A percentile compares a stretch with the other conserved stretches of the same genome.
phyloP scores from a whole-genome alignment of 2,888 invertebrate genomes.

The Pristionchus arcanus region DNA sequence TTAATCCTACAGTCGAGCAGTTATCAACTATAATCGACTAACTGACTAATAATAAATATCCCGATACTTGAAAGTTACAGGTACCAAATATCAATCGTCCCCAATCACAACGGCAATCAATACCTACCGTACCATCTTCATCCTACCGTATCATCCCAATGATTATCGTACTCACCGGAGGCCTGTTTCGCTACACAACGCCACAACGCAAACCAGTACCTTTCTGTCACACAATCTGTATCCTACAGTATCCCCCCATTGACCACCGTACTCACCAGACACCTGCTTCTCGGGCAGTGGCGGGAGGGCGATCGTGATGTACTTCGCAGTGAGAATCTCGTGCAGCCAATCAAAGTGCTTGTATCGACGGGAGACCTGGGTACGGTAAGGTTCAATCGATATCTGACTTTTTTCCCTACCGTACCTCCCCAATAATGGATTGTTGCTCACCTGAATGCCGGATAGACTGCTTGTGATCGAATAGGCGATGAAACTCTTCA shows the following conservation, averaged over 20 bases:
- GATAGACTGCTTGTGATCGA: conserved; percentile 91
- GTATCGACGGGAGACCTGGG: conserved; percentile 91
- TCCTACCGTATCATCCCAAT: not conserved
- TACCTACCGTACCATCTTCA: too few relatives aligned
- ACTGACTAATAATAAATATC: not conserved
- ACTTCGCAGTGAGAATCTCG: conserved; percentile 93
- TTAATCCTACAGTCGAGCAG: not conserved
- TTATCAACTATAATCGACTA: not conserved
- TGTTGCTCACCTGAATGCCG: conserved; percentile 71
- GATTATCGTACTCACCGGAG: conserved; percentile 83
- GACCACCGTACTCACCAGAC: conserved; percentile 83
- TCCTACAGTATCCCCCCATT: not conserved
- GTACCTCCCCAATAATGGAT: not conserved
- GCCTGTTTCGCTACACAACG: too few relatives aligned
- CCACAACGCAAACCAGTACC: too few relatives aligned
- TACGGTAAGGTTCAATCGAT: conserved; percentile 76
- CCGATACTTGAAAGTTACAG: not conserved
- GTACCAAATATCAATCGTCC: not conserved
- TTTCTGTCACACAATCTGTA: too few relatives aligned
- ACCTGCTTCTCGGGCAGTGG: conserved; percentile 98
- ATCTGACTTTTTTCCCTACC: not conserved
- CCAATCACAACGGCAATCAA: too few relatives aligned
- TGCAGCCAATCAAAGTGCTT: conserved; percentile 99
- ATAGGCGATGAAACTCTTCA: conserved; percentile 97
- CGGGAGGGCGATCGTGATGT: conserved; percentile 94